Conservation (phyloP, 2,797 vertebrate genomes). For the Pempheris klunzingeri region DNA sequence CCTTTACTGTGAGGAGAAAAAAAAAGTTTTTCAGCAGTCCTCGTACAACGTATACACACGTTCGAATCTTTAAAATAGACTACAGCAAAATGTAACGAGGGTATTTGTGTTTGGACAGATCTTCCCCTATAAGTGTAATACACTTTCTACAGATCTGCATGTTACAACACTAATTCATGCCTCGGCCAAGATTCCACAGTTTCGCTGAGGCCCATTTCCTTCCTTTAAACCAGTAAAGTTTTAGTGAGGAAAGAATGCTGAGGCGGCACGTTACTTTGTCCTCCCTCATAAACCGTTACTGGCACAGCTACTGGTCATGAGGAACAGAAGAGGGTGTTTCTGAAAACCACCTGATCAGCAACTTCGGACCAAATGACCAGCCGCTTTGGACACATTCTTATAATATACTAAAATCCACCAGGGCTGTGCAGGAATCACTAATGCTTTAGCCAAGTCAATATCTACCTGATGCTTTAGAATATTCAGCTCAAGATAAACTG, state of each 20-base stretch:
- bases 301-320: slow-evolving; percentile 67
- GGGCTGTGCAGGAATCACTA: neutral
- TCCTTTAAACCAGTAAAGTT: slow-evolving; percentile 76
- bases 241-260: slow-evolving; percentile 79
- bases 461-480: neutral
- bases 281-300: slow-evolving; percentile 71
- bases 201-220: slow-evolving; percentile 75
- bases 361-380: slow-evolving; percentile 20
- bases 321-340: slow-evolving; percentile 52
- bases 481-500: neutral
- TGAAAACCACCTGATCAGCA: slow-evolving; percentile 73
- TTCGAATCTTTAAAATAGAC: neutral
- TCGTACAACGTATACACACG: neutral
- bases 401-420: neutral
- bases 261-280: slow-evolving; percentile 74
- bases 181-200: slow-evolving; percentile 37
- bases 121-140: neutral
- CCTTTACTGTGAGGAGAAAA: no score
- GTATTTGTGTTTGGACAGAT: neutral
- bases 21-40: neutral
- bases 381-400: neutral
- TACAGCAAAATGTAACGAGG: neutral
- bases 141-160: slow-evolving; percentile 3
- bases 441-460: neutral
- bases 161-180: slow-evolving; percentile 45